Base-by-base conservation (phyloP, 2,797 vertebrate species). In the Peromyscus attwateri region DNA sequence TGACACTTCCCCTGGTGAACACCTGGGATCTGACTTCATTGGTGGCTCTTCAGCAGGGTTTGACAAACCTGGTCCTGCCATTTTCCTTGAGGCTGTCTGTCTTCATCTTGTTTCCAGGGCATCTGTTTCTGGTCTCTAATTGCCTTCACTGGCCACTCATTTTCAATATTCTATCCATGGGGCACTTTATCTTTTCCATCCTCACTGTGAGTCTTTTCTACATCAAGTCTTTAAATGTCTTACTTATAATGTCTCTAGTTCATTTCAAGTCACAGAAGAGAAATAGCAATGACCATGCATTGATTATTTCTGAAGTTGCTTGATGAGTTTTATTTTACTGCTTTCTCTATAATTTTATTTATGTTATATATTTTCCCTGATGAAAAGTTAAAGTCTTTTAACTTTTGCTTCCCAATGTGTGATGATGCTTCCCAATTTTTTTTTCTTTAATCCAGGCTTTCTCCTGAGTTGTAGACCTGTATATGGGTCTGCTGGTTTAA, bases 271-370 rank as follows among this genome's bases (percentile, higher is more conserved):
- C 64, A 79, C 73, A 27, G 46, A 84, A 89, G 34, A 71, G 62
- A 73, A 73, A 14, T n/a, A 82, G 87, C 66, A 70, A 31, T 60
- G 73, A 37, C 77, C 40, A 6, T 23, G 90, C 34, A 27, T 31
- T 81, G 55, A 52, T 92, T 31, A 12, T 62, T 57, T 37, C 55
- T 94, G 52, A 80, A 57, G 34, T 57, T 64, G 25, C 66, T 62
- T 31, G 55, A 81, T 70, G 29, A 64, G 16, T 19, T 43, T 92
- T 77, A 40, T 84, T 90, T 17, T 76, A 62, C 37, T 46, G 4
- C 80, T 91, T 46, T 79, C 49, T 89, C 27, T 79, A n/a, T 84
- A 27, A 9, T 89, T 96, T 96, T 90, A 34, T 49, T 46, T 62
- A 23, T 55, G 64, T 82, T 92, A 92, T 27, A 52, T 70, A 52